A percentile compares a stretch with the other conserved stretches of the same genome.
These are phyloP conservation scores for Drosophila sturtevanti DNA, from an alignment of 1,140 invertebrate genomes.

Conservation along the genomic window DNA sequence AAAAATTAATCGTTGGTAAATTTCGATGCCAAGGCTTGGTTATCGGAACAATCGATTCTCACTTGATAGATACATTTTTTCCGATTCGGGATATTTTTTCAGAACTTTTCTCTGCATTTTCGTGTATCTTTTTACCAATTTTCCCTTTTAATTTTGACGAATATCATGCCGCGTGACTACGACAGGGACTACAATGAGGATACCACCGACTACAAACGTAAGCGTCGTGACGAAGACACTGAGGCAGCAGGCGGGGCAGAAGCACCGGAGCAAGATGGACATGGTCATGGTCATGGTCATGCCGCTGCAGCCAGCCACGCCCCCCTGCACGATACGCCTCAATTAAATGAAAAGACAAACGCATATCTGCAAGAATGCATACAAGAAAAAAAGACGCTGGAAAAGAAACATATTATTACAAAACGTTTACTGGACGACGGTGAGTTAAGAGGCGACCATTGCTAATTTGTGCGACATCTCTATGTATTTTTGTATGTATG, in stretches of 20 bases:
- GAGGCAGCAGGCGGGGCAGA: constrained; percentile 57
- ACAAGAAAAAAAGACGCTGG: constrained; percentile 74
- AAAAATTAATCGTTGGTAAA: no score
- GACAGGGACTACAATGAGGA: constrained; percentile 80
- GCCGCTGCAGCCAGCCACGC: constrained; percentile 52
- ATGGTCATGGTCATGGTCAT: constrained; percentile 58
- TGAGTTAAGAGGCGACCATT: constrained; percentile 23
- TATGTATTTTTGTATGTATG: constrained; percentile 40
- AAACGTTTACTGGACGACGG: constrained; percentile 77
- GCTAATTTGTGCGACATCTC: background rate
- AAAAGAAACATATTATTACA: constrained; percentile 73
- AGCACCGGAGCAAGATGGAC: constrained; percentile 61
- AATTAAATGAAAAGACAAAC: constrained; percentile 77
- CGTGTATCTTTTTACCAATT: background rate
- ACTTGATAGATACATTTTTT: constrained; percentile 7
- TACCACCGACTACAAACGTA: constrained; percentile 77
- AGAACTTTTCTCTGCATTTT: constrained; percentile 9
- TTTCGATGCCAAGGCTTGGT: no score
- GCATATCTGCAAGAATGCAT: constrained; percentile 76
- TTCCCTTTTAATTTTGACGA: background rate
- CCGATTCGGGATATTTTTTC: constrained; percentile 2
- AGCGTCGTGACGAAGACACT: constrained; percentile 73
- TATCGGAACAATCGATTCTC: background rate
- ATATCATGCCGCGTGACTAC: constrained; percentile 75
- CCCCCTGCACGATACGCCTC: constrained; percentile 68